These are phyloP conservation scores for Hemichromis elongatus DNA, from an alignment of 2,113 vertebrate species.

Conservation along the genomic window DNA sequence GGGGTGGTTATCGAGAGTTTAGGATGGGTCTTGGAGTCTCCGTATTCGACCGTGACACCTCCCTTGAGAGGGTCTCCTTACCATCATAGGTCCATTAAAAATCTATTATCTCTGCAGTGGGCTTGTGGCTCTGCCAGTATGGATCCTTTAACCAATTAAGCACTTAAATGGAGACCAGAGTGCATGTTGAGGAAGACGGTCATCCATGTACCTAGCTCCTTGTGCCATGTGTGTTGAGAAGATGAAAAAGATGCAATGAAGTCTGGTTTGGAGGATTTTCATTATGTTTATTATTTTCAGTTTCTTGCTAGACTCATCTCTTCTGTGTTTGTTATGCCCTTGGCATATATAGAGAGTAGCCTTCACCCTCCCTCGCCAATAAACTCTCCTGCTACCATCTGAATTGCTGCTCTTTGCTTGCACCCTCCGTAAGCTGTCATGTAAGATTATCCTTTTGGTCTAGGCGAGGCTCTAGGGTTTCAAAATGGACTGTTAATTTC, in stretches of 20 bases:
- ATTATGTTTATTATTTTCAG: not conserved
- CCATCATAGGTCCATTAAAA: slow-evolving; percentile 72
- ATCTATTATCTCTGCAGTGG: slow-evolving; percentile 71
- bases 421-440: slow-evolving; percentile 65
- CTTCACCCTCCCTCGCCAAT: not conserved
- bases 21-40: slow-evolving; percentile 58
- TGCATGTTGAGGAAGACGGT: slow-evolving; percentile 10
- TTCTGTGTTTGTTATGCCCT: not conserved
- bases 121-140: slow-evolving; percentile 62
- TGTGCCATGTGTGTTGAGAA: not conserved
- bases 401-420: slow-evolving; percentile 22
- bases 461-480: slow-evolving; percentile 68
- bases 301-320: not conserved
- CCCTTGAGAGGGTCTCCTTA: slow-evolving; percentile 70
- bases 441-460: slow-evolving; percentile 72
- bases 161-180: slow-evolving; percentile 46
- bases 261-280: not conserved
- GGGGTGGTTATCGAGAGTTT: slow-evolving; percentile 35
- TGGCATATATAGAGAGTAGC: slow-evolving; percentile 12
- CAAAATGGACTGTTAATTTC: slow-evolving; percentile 74
- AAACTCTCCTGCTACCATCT: slow-evolving; percentile 20
- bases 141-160: slow-evolving; percentile 69
- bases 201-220: not conserved
- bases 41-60: slow-evolving; percentile 57
- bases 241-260: not conserved